Evolutionary conservation across 2,113 vertebrate species (phyloP), one percentile per base, ranked within the genome.

Genomic region (Cynocephalus volans): DNA sequence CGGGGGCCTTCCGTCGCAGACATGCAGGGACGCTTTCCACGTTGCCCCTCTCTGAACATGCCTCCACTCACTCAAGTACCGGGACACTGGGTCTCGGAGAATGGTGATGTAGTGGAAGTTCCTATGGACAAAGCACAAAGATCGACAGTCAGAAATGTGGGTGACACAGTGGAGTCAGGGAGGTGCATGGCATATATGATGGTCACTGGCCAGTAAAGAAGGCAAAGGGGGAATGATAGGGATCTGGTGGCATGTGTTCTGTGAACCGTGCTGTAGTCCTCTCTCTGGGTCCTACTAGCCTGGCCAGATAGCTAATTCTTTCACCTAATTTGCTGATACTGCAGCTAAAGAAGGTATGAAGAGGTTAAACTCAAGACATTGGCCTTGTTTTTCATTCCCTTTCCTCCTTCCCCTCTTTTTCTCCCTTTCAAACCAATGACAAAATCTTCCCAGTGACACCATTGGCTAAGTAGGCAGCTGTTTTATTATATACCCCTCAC

Each of bases 61-160:
- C 81, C 99, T 99, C 99, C 99, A 99, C 94, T 99, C 99, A 0
- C 99, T 99, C 97, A 99, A 97, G 98, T 99, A 99, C 0, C 99
- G 99, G 28, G 99, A 99, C 36, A 99, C 99, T 0, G 99, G 99
- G 97, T 99, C 99, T 93, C 99, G 99, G 97, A 99, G 98, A 97
- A 99, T 99, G 72, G 99, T 99, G 97, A 99, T 99, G 73, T 99
- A 99, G 98, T 99, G 99, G 98, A 99, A 99, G 96, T 99, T 99
- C 98, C 99, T 99, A 83, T 73, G 97, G 79, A 95, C 15, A 94
- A 93, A 97, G 73, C 96, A 98, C 36, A 97, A 94, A 93, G 77
- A 91, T 6, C 97, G 75, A 96, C 0, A 50, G 31, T 98, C 86
- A 98, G 75, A 73, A 41, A 52, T 62, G 67, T 15, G 23, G 21